Conservation (phyloP, 2,888 invertebrate species). For the Ellobium chinense region DNA sequence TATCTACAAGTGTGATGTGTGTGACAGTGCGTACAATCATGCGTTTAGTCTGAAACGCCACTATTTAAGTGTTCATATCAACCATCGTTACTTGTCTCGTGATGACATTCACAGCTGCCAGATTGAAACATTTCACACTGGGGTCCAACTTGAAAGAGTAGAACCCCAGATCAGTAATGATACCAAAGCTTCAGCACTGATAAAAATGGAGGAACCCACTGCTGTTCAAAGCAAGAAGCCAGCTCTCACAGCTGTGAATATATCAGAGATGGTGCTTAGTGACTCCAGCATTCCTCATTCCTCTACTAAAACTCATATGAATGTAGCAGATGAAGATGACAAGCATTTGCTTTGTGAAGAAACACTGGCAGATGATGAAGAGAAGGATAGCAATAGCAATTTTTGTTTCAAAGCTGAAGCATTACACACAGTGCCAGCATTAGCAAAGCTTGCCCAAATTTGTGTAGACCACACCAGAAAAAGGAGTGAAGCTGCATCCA, state of each 20-base stretch:
- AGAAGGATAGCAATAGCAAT: too few relatives aligned
- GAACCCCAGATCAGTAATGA: not conserved
- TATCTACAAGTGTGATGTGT: constrained; percentile 81
- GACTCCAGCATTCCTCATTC: too few relatives aligned
- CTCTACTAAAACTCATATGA: too few relatives aligned
- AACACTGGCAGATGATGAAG: not conserved
- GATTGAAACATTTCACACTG: constrained; percentile 59
- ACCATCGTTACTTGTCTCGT: constrained; percentile 78
- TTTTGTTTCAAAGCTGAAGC: constrained; percentile 23
- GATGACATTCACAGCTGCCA: constrained; percentile 80
- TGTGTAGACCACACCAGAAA: not conserved
- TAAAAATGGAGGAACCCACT: not conserved
- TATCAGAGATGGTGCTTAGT: too few relatives aligned
- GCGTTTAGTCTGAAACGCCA: constrained; percentile 81
- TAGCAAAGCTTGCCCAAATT: constrained; percentile 1
- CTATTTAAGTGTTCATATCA: constrained; percentile 80
- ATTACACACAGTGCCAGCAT: constrained; percentile 30
- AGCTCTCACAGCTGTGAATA: not conserved
- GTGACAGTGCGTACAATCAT: constrained; percentile 79
- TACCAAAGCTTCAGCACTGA: not conserved
- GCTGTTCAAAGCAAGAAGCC: not conserved
- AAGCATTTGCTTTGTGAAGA: not conserved
- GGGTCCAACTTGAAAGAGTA: constrained; percentile 11
- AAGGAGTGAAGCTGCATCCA: too few relatives aligned
- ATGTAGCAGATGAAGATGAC: not conserved